Conservation (phyloP, 2,797 vertebrate species). For the Eptatretus atami region DNA sequence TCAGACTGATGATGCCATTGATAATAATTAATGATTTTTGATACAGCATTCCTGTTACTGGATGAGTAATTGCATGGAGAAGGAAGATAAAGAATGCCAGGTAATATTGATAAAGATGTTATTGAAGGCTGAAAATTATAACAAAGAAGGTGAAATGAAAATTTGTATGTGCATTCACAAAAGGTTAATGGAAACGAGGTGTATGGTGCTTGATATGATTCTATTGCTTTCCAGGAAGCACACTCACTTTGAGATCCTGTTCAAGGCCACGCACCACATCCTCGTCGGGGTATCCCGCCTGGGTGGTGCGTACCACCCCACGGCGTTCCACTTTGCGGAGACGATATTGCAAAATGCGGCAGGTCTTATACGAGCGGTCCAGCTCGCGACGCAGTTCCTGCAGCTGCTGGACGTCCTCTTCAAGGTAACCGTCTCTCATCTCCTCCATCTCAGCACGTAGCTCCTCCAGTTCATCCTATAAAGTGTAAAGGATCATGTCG, state of each 20-base stretch:
- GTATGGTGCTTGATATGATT: too few species aligned
- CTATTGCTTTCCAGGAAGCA: neutral
- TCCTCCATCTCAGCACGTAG: constrained; percentile 86
- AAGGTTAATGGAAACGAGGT: too few species aligned
- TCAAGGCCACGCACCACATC: constrained; percentile 69
- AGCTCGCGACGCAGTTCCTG: constrained; percentile 83
- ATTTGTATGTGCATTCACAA: too few species aligned
- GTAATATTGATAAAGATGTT: too few species aligned
- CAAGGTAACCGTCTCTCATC: constrained; percentile 95
- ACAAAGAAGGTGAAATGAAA: too few species aligned
- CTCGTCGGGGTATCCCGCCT: constrained; percentile 69
- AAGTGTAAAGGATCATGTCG: constrained; percentile 10
- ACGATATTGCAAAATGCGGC: constrained; percentile 85
- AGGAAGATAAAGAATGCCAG: too few species aligned
- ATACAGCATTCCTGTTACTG: too few species aligned
- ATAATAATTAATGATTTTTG: too few species aligned
- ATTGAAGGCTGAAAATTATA: too few species aligned
- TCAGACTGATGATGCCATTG: too few species aligned
- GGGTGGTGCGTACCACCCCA: constrained; percentile 41
- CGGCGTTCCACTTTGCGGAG: constrained; percentile 77
- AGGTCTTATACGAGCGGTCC: constrained; percentile 85
- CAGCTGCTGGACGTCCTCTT: constrained; percentile 82
- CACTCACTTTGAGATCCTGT: constrained; percentile 60
- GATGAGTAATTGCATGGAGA: too few species aligned
- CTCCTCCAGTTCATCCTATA: constrained; percentile 84